phyloP scores from a whole-genome alignment of 2,888 invertebrate genomes.

The Trisateles emortualis region DNA sequence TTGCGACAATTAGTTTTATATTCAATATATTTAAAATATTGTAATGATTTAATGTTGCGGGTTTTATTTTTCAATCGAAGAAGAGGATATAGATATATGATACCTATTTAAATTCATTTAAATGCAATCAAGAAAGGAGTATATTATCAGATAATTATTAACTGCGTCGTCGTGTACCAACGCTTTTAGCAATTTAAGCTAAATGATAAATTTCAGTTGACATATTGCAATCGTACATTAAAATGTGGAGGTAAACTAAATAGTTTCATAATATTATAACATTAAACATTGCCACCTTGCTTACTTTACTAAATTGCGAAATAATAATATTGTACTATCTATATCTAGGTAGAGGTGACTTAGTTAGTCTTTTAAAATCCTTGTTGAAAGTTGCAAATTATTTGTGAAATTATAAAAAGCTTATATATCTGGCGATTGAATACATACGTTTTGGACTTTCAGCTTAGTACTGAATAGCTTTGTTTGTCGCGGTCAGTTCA shows the following conservation, averaged over 20 bases:
- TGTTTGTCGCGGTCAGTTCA: too few relatives aligned
- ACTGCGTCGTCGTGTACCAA: too few relatives aligned
- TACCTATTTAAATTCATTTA: too few relatives aligned
- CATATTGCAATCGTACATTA: slow-evolving; percentile 6
- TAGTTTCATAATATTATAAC: not conserved
- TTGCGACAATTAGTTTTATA: slow-evolving; percentile 3
- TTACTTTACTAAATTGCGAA: not conserved
- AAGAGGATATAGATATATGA: not conserved
- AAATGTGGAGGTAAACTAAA: slow-evolving; percentile 15
- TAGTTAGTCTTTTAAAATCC: not conserved
- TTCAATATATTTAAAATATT: not conserved
- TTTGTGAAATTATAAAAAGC: too few relatives aligned
- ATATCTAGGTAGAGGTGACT: not conserved
- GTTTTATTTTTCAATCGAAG: not conserved
- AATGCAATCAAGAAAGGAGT: too few relatives aligned
- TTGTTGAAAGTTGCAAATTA: too few relatives aligned
- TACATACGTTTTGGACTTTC: too few relatives aligned
- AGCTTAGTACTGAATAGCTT: too few relatives aligned
- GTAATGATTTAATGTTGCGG: not conserved
- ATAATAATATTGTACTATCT: not conserved
- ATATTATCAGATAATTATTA: too few relatives aligned
- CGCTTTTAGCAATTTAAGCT: not conserved
- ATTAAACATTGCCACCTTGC: not conserved
- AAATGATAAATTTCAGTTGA: slow-evolving; percentile 3
- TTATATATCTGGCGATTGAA: too few relatives aligned